Base-by-base conservation (phyloP, 2,113 vertebrate species). In the Oryzias curvinotus region DNA sequence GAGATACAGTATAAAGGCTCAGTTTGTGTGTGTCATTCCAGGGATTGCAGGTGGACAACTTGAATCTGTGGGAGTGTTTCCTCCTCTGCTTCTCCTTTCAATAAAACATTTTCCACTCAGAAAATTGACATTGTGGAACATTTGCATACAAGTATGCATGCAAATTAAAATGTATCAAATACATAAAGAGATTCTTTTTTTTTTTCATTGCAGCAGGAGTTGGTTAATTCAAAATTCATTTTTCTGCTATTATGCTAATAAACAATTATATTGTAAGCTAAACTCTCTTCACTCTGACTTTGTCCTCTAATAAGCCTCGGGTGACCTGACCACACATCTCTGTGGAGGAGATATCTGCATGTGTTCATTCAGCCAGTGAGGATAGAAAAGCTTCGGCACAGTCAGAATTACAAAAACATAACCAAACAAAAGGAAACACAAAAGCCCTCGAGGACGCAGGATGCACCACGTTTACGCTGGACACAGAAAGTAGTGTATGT, bases 21-120 rank as follows among this genome's bases (percentile, higher is more conserved):
- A 17, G 30, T 13, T n/a, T 70, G 48, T 65, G 36, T 51, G 19
- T 50, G 71, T 57, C 51, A 51, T 57, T 21, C 59, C 7, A 6
- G 55, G 41, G 48, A 44, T 57, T 51, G 30, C 13, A 28, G 21
- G 26, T 36, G 61, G 51, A 62, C 68, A 73, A 83, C 43, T 86
- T 73, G 85, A 53, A 13, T 44, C 17, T 4, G 30, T 55, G 17
- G 68, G 19, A 19, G 68, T 62, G 51, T 53, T 36, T 57, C 54
- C 42, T 49, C 47, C 51, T 65, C 50, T 54, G 42, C 14, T 50
- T 44, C 46, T 18, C 44, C 43, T 23, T 67, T 13, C 25, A 28
- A 1, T 14, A 7, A 48, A 62, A 52, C 52, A 41, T 16, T 48
- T 36, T 36, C 36, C 36, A 36, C 36, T 36, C 17, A 67, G 36